phyloP scores from a whole-genome alignment of 2,113 vertebrate species.

The Stomatorhinus ivindoensis region DNA sequence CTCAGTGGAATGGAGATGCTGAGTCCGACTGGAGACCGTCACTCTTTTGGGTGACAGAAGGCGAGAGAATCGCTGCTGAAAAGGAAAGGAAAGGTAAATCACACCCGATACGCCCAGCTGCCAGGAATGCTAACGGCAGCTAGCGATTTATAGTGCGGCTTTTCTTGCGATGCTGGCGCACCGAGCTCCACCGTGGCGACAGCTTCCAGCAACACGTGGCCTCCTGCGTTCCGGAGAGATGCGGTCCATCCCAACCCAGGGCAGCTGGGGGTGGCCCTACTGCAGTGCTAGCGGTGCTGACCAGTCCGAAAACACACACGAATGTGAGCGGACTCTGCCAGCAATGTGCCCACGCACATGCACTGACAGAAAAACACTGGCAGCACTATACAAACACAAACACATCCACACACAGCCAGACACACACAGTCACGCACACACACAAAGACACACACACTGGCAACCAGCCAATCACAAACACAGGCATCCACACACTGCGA shows the following conservation, averaged over 20 bases:
- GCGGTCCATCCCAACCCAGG: not conserved
- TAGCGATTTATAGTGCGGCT: not conserved
- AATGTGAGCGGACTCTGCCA: not conserved
- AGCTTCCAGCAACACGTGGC: not conserved
- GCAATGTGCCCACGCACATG: not conserved
- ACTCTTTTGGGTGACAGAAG: not conserved
- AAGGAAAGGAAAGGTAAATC: conserved; percentile 1
- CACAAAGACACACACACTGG: conserved; percentile 28
- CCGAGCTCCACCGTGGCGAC: not conserved
- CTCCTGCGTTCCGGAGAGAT: not conserved
- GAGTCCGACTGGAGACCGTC: not conserved
- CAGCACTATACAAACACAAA: not conserved
- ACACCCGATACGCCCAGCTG: not conserved
- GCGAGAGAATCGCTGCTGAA: not conserved
- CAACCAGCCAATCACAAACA: not conserved
- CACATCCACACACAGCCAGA: conserved; percentile 16
- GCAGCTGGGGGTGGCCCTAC: not conserved
- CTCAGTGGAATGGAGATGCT: not conserved
- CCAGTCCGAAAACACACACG: not conserved
- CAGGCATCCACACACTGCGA: not conserved
- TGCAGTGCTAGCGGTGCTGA: not conserved
- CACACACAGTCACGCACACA: not conserved
- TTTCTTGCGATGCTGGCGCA: not conserved
- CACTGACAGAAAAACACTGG: not conserved
- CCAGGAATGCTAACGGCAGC: not conserved